Conservation (phyloP, 2,888 invertebrate species). For the Trissolcus brochymenae region DNA sequence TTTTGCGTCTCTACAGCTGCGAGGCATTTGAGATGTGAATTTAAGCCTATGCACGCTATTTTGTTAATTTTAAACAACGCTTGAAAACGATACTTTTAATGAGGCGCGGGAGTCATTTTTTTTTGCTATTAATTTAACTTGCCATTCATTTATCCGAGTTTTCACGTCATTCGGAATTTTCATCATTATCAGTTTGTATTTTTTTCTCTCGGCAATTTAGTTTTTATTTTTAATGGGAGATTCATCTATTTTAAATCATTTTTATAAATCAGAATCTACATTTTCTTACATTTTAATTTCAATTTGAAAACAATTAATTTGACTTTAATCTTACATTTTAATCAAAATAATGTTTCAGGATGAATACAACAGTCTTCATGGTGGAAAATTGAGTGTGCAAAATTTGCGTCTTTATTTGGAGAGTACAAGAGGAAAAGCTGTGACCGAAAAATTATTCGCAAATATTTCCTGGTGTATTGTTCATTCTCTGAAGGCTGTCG, state of each 20-base stretch:
- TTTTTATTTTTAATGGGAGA: background rate
- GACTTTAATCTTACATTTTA: background rate
- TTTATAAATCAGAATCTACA: background rate
- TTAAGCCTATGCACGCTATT: no score
- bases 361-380: conserved; percentile 95
- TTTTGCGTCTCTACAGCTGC: conserved; percentile 25
- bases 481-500: conserved; percentile 94
- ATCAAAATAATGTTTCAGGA: conserved; percentile 79
- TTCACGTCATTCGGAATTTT: conserved; percentile 3
- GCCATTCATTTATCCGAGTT: conserved; percentile 11
- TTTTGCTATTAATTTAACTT: conserved; percentile 11
- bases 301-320: background rate
- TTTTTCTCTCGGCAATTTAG: background rate
- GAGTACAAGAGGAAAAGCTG: conserved; percentile 91
- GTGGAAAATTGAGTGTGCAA: conserved; percentile 95
- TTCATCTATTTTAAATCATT: background rate
- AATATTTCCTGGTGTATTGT: conserved; percentile 93
- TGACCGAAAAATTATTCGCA: conserved; percentile 91
- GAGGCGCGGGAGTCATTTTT: conserved; percentile 8
- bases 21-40: background rate
- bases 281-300: background rate
- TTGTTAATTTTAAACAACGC: conserved; percentile 20
- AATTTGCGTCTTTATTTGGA: conserved; percentile 93
- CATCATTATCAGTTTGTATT: background rate
- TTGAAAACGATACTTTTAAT: conserved; percentile 32